A percentile compares a stretch with the other conserved stretches of the same genome.
Evolutionary conservation across 2,797 vertebrate genomes (phyloP).

Genomic region (Epinephelus coioides): DNA sequence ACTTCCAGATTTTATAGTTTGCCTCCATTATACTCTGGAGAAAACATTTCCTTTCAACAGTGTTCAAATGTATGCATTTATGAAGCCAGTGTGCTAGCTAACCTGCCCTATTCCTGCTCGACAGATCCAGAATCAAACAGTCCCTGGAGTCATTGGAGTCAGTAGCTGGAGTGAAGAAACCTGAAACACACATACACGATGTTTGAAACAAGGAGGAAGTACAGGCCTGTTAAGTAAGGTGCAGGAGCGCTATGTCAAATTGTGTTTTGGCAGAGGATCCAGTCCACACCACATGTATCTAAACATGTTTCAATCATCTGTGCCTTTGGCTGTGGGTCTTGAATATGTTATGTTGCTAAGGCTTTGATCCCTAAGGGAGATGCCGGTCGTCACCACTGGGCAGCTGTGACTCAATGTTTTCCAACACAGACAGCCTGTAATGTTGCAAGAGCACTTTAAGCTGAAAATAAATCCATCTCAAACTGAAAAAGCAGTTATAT

Average conservation of each 20-base stretch:
- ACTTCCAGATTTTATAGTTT: not conserved
- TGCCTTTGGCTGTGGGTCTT: constrained; percentile 29
- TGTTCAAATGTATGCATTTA: constrained; percentile 16
- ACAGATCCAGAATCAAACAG: constrained; percentile 40
- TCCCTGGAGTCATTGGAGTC: constrained; percentile 35
- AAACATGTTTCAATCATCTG: constrained; percentile 46
- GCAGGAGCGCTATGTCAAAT: not conserved
- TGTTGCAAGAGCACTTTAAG: constrained; percentile 47
- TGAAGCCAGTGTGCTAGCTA: constrained; percentile 1
- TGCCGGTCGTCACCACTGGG: constrained; percentile 62
- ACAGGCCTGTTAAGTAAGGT: constrained; percentile 26
- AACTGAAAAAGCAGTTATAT: not conserved
- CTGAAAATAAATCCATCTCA: constrained; percentile 50
- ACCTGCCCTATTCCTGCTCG: constrained; percentile 34
- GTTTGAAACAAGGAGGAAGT: constrained; percentile 47
- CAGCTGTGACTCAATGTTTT: constrained; percentile 72
- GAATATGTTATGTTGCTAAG: constrained; percentile 68
- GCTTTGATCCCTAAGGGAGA: constrained; percentile 58
- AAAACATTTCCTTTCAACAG: not conserved
- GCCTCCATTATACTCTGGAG: not conserved
- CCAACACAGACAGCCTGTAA: constrained; percentile 50
- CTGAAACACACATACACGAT: not conserved
- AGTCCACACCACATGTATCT: constrained; percentile 26
- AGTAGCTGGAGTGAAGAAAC: constrained; percentile 14
- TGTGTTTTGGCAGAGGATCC: constrained; percentile 44